phyloP scores from a whole-genome alignment of 2,888 invertebrate species.

The Chromoteleia sp. region DNA sequence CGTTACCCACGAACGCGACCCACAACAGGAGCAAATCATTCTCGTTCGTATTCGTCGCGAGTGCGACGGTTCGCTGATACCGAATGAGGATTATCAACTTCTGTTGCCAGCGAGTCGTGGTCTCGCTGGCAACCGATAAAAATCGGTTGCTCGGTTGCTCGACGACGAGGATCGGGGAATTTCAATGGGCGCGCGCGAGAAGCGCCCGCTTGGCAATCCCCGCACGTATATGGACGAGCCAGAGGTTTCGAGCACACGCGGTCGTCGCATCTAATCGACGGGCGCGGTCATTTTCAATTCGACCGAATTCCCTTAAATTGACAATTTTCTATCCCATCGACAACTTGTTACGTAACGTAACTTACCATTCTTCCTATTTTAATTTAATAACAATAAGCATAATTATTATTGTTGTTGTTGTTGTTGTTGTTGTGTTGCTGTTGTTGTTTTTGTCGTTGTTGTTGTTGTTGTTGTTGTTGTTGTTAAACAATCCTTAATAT shows the following conservation, averaged over 20 bases:
- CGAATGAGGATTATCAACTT: slow-evolving; percentile 55
- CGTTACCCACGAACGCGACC: slow-evolving; percentile 45
- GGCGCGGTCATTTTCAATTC: slow-evolving; percentile 58
- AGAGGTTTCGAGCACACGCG: slow-evolving; percentile 67
- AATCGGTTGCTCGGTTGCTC: slow-evolving; percentile 63
- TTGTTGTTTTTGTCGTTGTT: too few relatives aligned
- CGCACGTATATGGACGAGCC: slow-evolving; percentile 65
- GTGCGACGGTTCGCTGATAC: slow-evolving; percentile 51
- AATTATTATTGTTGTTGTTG: too few relatives aligned
- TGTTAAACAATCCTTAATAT: too few relatives aligned
- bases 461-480: too few relatives aligned
- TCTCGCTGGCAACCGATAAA: slow-evolving; percentile 60
- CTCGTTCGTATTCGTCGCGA: slow-evolving; percentile 62
- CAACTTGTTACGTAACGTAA: too few relatives aligned
- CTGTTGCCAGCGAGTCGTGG: slow-evolving; percentile 55
- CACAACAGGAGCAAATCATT: slow-evolving; percentile 41
- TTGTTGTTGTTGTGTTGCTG: too few relatives aligned
- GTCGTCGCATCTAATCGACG: slow-evolving; percentile 63
- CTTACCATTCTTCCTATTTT: too few relatives aligned
- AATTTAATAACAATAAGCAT: too few relatives aligned
- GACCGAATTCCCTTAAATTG: slow-evolving; percentile 37
- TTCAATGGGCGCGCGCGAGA: slow-evolving; percentile 66
- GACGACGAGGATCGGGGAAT: slow-evolving; percentile 62
- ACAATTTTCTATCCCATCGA: background rate
- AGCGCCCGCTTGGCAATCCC: slow-evolving; percentile 46